These are phyloP conservation scores for Amblyornis subalaris DNA, from an alignment of 2,113 vertebrate genomes.

Conservation along the genomic window DNA sequence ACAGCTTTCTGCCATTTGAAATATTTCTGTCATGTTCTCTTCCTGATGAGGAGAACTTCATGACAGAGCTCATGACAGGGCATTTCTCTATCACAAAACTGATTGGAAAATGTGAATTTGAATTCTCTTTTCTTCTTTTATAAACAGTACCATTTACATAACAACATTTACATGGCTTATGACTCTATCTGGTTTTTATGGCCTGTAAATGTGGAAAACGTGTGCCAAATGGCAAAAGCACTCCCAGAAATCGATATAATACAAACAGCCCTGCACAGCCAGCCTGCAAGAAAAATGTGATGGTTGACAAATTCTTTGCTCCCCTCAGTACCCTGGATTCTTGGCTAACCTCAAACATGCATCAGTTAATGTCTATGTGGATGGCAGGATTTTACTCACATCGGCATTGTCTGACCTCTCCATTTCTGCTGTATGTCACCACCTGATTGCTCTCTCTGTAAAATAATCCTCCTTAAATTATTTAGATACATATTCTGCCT, in stretches of 20 bases:
- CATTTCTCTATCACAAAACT: neutral
- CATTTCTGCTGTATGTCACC: slow-evolving; percentile 4
- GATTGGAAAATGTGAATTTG: neutral
- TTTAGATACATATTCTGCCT: slow-evolving; percentile 40
- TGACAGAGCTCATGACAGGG: neutral
- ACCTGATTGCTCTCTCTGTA: slow-evolving; percentile 24
- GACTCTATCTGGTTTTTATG: neutral
- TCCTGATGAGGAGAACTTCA: neutral
- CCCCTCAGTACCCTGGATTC: neutral
- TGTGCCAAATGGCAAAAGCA: neutral
- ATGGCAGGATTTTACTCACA: slow-evolving; percentile 8
- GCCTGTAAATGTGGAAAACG: neutral
- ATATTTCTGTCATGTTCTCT: neutral
- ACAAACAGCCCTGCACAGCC: neutral
- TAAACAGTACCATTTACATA: neutral
- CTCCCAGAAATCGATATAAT: neutral
- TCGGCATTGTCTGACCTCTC: slow-evolving; percentile 3
- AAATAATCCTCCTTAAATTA: slow-evolving; percentile 61
- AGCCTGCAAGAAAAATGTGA: slow-evolving; percentile 6
- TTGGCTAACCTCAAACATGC: neutral
- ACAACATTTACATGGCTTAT: neutral
- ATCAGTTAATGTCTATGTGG: neutral
- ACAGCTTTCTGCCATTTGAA: neutral
- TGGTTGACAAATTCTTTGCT: neutral
- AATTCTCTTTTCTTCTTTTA: neutral